These are phyloP conservation scores for Synanthedon tipuliformis DNA, from an alignment of 2,888 invertebrate genomes.

Conservation along the genomic window DNA sequence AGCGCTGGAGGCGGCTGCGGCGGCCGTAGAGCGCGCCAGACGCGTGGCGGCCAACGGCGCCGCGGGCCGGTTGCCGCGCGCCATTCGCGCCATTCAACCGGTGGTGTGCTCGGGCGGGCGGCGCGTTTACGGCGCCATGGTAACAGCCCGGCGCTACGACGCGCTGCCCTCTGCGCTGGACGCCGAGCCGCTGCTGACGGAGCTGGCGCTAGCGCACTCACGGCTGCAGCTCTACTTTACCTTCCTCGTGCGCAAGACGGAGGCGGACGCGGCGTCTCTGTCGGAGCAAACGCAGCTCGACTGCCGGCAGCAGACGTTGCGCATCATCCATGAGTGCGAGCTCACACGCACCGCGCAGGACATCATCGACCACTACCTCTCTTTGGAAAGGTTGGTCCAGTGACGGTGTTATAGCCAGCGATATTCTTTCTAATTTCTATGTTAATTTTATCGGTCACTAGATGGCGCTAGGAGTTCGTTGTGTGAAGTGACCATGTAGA, in stretches of 20 bases:
- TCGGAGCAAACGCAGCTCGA: constrained; percentile 43
- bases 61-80: constrained; percentile 12
- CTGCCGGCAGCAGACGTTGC: constrained; percentile 73
- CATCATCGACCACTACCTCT: constrained; percentile 87
- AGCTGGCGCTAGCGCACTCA: constrained; percentile 91
- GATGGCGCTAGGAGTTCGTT: no score
- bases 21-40: constrained; percentile 15
- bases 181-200: constrained; percentile 87
- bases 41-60: constrained; percentile 4
- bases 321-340: constrained; percentile 77
- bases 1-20: constrained; percentile 43
- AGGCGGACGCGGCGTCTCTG: constrained; percentile 48
- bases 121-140: constrained; percentile 13
- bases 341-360: constrained; percentile 84
- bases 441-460: no score
- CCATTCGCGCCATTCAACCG: constrained; percentile 28
- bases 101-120: constrained; percentile 34
- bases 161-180: constrained; percentile 13
- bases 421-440: no score
- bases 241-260: constrained; percentile 83
- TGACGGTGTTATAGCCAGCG: no score
- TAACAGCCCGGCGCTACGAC: constrained; percentile 7
- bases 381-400: constrained; percentile 89
- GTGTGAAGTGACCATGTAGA: no score
- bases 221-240: constrained; percentile 90